Evolutionary conservation across 2,888 invertebrate species (phyloP).

Genomic region (Microdon myrmicae): DNA sequence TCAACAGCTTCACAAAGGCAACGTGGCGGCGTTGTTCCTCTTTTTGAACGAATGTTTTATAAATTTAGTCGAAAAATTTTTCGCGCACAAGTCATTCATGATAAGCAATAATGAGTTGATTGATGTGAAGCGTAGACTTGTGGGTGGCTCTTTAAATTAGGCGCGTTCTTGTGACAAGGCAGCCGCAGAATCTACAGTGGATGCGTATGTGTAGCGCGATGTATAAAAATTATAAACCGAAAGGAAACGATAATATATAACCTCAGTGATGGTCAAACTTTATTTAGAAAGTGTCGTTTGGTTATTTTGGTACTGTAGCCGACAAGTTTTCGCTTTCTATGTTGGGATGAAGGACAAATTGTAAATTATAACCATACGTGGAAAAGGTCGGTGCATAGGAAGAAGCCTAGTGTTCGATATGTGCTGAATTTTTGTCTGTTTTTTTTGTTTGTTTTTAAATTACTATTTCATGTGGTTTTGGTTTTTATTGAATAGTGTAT

Average conservation of each 20-base stretch:
- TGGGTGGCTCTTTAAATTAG: slow-evolving; percentile 22
- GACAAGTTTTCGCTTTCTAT: slow-evolving; percentile 21
- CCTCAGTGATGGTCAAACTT: not conserved
- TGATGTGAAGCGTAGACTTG: slow-evolving; percentile 26
- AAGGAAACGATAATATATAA: not conserved
- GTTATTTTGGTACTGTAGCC: slow-evolving; percentile 20
- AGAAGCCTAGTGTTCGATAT: not conserved
- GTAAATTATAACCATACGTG: slow-evolving; percentile 21
- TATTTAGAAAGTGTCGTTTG: not conserved
- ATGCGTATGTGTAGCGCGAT: no score
- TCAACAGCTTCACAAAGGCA: slow-evolving; percentile 36
- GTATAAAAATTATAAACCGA: not conserved
- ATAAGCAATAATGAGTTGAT: slow-evolving; percentile 36
- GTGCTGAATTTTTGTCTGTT: not conserved
- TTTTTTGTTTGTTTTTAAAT: slow-evolving; percentile 1
- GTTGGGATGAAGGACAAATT: slow-evolving; percentile 37
- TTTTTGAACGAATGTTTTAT: slow-evolving; percentile 24
- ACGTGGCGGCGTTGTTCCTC: slow-evolving; percentile 11
- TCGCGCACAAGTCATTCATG: slow-evolving; percentile 34
- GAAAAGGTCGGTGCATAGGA: slow-evolving; percentile 13
- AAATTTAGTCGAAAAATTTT: slow-evolving; percentile 37
- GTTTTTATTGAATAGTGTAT: not conserved
- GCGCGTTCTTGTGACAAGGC: slow-evolving; percentile 9
- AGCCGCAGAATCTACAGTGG: no score
- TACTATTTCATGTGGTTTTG: not conserved